Base-by-base conservation (phyloP, 2,113 vertebrate genomes). In the Tenrec ecaudatus region DNA sequence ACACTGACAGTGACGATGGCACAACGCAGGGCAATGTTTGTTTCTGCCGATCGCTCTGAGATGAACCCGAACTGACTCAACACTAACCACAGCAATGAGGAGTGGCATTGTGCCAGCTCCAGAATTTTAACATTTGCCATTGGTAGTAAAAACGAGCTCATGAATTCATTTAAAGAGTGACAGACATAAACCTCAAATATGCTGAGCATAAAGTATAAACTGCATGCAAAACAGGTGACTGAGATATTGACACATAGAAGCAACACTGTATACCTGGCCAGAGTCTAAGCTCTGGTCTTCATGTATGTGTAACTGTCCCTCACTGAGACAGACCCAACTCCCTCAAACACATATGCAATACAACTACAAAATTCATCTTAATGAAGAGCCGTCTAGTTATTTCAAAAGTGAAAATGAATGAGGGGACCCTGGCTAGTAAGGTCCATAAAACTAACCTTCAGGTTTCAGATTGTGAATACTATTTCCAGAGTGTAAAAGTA, bases 111-210 rank as follows among this genome's bases (percentile, higher is more conserved):
- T 22, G n/a, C 20, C 22, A 36, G n/a, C 5, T 16, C 58, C 66
- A 82, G 86, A 47, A 79, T 82, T 88, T 94, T 33, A 94, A 81
- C 40, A 76, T 75, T 80, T 62, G 2, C 31, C 71, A 53, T 0
- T 38, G 64, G 36, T 71, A 71, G 47, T 75, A 76, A 85, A 84
- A 82, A 57, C 11, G 22, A 78, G 71, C 53, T 94, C 84, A 79
- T 85, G 57, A 36, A 73, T 85, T 89, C 77, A 89, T 29, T 66
- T 43, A 40, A n/a, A 92, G 2, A 92, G 38, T 90, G 43, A 89
- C 66, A 92, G 68, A 82, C 95, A 91, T 83, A 91, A 89, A 77
- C 27, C 33, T 86, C 23, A 85, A 53, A 91, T 57, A 69, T 84
- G 77, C 87, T 87, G 57, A 94, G 68, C 64, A 36, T 33, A 73